These are phyloP conservation scores for Ginglymostoma cirratum DNA, from an alignment of 2,113 vertebrate genomes.

Conservation along the genomic window DNA sequence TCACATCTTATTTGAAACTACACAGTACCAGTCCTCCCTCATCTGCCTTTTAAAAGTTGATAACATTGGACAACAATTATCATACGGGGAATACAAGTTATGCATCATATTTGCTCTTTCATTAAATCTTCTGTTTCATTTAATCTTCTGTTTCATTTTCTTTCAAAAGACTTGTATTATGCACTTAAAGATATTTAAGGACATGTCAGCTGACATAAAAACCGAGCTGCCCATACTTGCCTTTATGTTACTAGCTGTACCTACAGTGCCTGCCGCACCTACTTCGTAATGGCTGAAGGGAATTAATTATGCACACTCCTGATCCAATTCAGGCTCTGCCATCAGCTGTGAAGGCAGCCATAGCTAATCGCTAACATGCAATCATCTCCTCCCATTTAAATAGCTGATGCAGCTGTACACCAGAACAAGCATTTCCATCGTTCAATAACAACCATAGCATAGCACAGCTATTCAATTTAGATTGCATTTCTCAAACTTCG, in stretches of 20 bases:
- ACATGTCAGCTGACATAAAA: not conserved
- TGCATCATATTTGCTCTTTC: not conserved
- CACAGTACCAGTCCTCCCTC: not conserved
- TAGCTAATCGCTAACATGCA: not conserved
- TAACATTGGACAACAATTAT: not conserved
- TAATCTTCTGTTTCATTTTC: not conserved
- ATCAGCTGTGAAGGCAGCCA: not conserved
- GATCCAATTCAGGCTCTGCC: not conserved
- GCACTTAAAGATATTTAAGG: not conserved
- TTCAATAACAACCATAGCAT: not conserved
- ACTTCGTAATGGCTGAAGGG: not conserved
- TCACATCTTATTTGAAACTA: not conserved
- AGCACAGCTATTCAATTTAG: not conserved
- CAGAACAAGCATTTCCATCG: not conserved
- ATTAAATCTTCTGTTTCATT: not conserved
- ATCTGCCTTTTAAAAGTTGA: not conserved
- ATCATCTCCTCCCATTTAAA: not conserved
- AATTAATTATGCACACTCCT: not conserved
- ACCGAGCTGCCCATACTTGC: not conserved
- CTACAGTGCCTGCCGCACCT: not conserved
- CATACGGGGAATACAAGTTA: not conserved
- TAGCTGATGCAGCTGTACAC: not conserved
- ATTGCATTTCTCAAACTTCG: not conserved
- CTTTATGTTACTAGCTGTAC: not conserved
- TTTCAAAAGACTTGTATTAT: not conserved